These are phyloP conservation scores for Anoplolepis gracilipes DNA, from an alignment of 1,140 invertebrate genomes.

Conservation along the genomic window DNA sequence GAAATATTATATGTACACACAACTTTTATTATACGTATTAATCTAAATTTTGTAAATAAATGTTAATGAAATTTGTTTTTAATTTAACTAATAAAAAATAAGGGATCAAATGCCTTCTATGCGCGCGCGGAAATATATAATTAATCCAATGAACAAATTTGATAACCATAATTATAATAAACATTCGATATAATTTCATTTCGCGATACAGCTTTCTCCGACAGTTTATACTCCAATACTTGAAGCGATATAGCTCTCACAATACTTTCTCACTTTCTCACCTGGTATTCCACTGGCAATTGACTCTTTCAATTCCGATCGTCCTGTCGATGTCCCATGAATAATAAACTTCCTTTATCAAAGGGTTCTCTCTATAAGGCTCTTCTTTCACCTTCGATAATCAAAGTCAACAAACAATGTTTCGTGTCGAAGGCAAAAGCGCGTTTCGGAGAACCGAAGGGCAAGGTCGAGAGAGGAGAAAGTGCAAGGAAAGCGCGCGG, in stretches of 20 bases:
- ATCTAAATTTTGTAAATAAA: too few species aligned
- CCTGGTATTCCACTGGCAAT: slow-evolving; percentile 61
- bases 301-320: not conserved
- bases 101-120: not conserved
- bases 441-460: not conserved
- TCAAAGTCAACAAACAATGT: not conserved
- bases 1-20: too few species aligned
- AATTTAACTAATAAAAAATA: not conserved
- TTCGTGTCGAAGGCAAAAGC: not conserved
- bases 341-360: not conserved
- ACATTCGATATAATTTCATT: not conserved
- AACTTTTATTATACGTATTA: too few species aligned
- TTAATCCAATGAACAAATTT: not conserved
- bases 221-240: slow-evolving; percentile 21
- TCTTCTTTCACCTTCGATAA: not conserved
- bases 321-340: not conserved
- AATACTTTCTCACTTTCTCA: slow-evolving; percentile 75
- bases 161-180: too few species aligned
- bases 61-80: too few species aligned
- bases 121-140: not conserved
- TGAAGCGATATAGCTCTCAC: not conserved
- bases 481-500: not conserved
- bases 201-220: slow-evolving; percentile 31
- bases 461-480: not conserved
- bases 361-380: not conserved